Conservation (phyloP, 1,140 invertebrate species). For the Heliconius hermathena region DNA sequence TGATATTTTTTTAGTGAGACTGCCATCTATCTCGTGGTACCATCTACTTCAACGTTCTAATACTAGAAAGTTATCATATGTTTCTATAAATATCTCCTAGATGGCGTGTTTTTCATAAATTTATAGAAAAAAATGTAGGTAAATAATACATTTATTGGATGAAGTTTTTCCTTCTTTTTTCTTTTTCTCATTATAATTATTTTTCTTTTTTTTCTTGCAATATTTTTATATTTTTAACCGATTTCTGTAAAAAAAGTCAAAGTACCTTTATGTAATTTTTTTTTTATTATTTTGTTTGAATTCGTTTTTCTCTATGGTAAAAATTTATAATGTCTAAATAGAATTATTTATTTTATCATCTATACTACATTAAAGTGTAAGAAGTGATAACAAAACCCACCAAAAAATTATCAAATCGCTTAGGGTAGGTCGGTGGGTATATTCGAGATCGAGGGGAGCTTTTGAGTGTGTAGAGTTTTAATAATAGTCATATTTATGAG, state of each 20-base stretch:
- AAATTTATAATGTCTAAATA: not conserved
- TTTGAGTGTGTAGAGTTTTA: not conserved
- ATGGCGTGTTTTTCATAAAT: not conserved
- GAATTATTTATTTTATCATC: not conserved
- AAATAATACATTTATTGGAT: too few relatives aligned
- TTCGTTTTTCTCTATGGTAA: too few relatives aligned
- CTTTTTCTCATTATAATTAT: too few relatives aligned
- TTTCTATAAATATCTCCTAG: not conserved
- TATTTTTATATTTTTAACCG: too few relatives aligned
- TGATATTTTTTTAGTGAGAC: not conserved
- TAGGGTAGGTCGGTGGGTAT: not conserved
- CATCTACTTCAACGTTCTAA: not conserved
- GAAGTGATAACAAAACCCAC: not conserved
- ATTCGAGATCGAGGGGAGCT: not conserved
- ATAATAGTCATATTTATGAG: not conserved
- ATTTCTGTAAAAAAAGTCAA: too few relatives aligned
- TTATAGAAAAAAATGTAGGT: not conserved
- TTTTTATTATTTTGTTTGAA: too few relatives aligned
- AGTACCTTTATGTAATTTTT: too few relatives aligned
- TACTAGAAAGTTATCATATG: not conserved
- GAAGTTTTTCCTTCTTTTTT: too few relatives aligned
- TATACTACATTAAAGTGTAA: not conserved
- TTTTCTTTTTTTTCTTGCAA: not conserved
- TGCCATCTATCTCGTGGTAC: not conserved
- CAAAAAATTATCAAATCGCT: not conserved